A percentile compares a stretch with the other conserved stretches of the same genome.
Conservation (phyloP, 2,113 vertebrate genomes). For the Lanius collurio region DNA sequence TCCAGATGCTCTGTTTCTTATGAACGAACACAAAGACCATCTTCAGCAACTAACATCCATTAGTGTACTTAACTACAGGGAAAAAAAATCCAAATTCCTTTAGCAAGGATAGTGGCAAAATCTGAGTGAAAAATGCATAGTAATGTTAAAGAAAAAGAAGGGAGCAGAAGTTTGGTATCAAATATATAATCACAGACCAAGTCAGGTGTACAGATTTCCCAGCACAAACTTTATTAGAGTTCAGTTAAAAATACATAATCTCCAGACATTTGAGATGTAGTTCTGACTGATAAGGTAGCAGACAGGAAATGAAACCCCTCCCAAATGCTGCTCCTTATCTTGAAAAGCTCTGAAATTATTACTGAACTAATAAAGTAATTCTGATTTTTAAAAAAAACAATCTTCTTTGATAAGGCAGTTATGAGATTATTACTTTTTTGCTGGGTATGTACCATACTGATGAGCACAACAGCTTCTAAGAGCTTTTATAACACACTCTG, state of each 20-base stretch:
- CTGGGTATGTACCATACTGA: slow-evolving; percentile 38
- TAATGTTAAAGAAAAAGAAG: not conserved
- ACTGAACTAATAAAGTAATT: slow-evolving; percentile 86
- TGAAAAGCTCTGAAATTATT: slow-evolving; percentile 81
- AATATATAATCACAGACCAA: slow-evolving; percentile 63
- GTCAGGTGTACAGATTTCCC: slow-evolving; percentile 69
- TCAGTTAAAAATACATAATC: slow-evolving; percentile 79
- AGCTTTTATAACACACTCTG: slow-evolving; percentile 11
- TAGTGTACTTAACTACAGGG: not conserved
- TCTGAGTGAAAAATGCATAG: slow-evolving; percentile 61
- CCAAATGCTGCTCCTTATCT: slow-evolving; percentile 81
- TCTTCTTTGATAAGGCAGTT: slow-evolving; percentile 71
- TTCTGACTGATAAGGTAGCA: slow-evolving; percentile 75
- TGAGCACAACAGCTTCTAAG: slow-evolving; percentile 44
- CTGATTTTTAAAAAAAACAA: slow-evolving; percentile 52
- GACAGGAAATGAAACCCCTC: slow-evolving; percentile 85
- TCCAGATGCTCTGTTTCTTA: not conserved
- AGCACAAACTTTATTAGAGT: slow-evolving; percentile 79
- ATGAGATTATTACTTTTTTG: slow-evolving; percentile 79
- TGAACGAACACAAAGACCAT: not conserved
- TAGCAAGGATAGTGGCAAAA: not conserved
- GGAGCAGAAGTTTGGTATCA: slow-evolving; percentile 65
- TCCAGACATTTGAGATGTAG: slow-evolving; percentile 79
- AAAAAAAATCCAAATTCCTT: not conserved
- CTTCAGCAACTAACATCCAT: not conserved